Evolutionary conservation across 2,797 vertebrate species (phyloP), one percentile per base, ranked within the genome.

Genomic region (Moxostoma hubbsi): DNA sequence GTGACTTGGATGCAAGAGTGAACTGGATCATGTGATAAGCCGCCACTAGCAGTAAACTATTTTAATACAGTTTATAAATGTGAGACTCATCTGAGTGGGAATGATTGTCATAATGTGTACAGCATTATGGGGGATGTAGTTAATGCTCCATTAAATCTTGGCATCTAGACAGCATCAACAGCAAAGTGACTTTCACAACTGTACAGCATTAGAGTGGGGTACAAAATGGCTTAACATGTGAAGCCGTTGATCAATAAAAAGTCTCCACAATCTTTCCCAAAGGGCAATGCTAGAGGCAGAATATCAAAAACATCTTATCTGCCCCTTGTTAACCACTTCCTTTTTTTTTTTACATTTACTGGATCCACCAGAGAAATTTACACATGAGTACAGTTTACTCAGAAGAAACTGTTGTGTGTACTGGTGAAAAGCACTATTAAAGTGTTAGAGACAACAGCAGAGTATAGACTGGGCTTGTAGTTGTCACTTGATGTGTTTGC

Each of bases 41-140:
- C 0, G 8, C 74, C 74, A 74, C 53, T 36, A 80, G 73, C 36
- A 18, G 59, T 62, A 80, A 45, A 74, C n/a, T 82, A 74, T 63
- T 15, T 65, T 18, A 80, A 59, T 10, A 59, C 57, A 3, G 73
- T 63, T 61, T 65, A 66, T 18, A 12, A 70, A 46, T 0, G n/a
- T 45, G 64, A 57, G 13, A 66, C 18, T 70, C 18, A 75, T 81
- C 72, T 61, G 36, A 69, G 9, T 16, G 58, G 50, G 15, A 55
- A 81, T 80, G 84, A 86, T 24, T 54, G 75, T 85, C 75, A 86
- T 67, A 54, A 78, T 77, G 81, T 82, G 85, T 24, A 55, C 72
- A 65, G 81, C 74, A 67, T 80, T 59, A 75, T 58, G 59, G 77
- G 74, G 64, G 13, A 72, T 18, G 77, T 67, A 66, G 76, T 58